A percentile compares a stretch with the other conserved stretches of the same genome.
Evolutionary conservation across 2,888 invertebrate genomes (phyloP).

Genomic region (Cheilosia variabilis): DNA sequence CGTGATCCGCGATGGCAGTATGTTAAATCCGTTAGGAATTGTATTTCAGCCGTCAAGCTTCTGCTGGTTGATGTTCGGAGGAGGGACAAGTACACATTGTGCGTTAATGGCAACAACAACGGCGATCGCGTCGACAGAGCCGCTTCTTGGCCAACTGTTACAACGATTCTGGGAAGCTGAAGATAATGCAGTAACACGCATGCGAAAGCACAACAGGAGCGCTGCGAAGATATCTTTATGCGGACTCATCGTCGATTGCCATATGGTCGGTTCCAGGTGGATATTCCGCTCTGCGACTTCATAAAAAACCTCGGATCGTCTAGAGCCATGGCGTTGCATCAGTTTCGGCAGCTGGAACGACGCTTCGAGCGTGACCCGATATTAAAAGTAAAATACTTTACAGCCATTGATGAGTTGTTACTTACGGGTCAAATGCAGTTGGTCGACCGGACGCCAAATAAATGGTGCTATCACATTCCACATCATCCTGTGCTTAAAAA

Average conservation of each 20-base stretch:
- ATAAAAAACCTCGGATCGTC: constrained; percentile 1
- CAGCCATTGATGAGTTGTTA: background rate
- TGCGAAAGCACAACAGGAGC: background rate
- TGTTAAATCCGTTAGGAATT: background rate
- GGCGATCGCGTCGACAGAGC: background rate
- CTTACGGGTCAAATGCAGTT: background rate
- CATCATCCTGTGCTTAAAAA: constrained; percentile 2
- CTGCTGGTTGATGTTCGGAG: background rate
- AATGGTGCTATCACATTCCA: constrained; percentile 4
- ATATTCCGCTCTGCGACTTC: constrained; percentile 3
- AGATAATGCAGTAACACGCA: background rate
- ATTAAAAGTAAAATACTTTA: too few species aligned
- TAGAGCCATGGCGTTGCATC: background rate
- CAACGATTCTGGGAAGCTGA: background rate
- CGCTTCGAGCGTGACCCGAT: too few species aligned
- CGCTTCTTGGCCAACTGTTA: background rate
- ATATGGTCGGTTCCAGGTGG: too few species aligned
- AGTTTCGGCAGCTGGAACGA: too few species aligned
- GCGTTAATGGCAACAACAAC: background rate
- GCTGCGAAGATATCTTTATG: constrained; percentile 1
- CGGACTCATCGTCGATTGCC: background rate
- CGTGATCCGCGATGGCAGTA: too few species aligned
- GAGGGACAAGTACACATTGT: background rate
- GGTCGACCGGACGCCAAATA: background rate
- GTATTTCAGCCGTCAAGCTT: background rate